Conservation (phyloP, 2,888 invertebrate genomes). For the Standfussiana lucernea region DNA sequence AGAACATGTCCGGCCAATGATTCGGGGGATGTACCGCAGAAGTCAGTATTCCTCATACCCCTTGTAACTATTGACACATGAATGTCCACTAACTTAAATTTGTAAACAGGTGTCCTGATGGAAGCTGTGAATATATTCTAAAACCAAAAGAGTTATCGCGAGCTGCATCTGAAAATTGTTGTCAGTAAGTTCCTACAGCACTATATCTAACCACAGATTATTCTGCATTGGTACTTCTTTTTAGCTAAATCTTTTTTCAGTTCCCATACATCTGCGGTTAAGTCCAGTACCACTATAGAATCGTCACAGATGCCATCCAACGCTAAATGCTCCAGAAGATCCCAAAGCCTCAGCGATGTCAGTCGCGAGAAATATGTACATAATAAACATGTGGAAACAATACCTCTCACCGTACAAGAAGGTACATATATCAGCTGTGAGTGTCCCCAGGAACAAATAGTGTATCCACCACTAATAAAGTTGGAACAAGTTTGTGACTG, state of each 20-base stretch:
- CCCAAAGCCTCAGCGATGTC: constrained; percentile 69
- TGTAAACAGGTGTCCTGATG: constrained; percentile 65
- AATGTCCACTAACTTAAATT: constrained; percentile 37
- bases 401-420: constrained; percentile 26
- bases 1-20: constrained; percentile 68
- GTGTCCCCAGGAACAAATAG: neutral
- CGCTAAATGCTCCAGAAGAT: constrained; percentile 57
- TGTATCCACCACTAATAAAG: neutral
- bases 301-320: constrained; percentile 53
- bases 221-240: neutral
- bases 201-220: neutral
- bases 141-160: constrained; percentile 78
- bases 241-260: constrained; percentile 17
- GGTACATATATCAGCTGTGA: neutral
- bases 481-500: neutral
- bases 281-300: constrained; percentile 59
- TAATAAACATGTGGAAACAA: constrained; percentile 48
- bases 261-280: constrained; percentile 39
- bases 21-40: constrained; percentile 64
- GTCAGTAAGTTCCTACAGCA: constrained; percentile 69
- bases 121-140: constrained; percentile 79
- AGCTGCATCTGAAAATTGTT: constrained; percentile 76
- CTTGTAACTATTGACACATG: neutral
- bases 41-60: constrained; percentile 66
- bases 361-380: constrained; percentile 50